These are phyloP conservation scores for Atopsyche davidsoni DNA, from an alignment of 1,140 invertebrate genomes.

Conservation along the genomic window DNA sequence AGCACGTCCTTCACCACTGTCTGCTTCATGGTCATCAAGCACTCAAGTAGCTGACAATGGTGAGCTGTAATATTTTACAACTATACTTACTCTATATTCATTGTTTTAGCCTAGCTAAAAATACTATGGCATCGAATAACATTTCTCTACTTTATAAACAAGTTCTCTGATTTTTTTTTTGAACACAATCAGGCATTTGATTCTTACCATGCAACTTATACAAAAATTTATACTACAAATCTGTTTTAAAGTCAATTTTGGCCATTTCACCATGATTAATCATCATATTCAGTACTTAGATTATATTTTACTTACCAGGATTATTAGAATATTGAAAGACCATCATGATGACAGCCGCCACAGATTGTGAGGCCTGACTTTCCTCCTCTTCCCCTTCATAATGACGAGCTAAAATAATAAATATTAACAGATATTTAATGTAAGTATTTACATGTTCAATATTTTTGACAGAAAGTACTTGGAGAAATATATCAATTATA, in stretches of 20 bases:
- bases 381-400: slow-evolving; percentile 63
- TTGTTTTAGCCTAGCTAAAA: too few species aligned
- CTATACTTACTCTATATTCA: too few species aligned
- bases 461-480: too few species aligned
- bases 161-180: slow-evolving; percentile 4
- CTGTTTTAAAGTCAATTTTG: slow-evolving; percentile 11
- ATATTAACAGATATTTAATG: too few species aligned
- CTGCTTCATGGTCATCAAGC: slow-evolving; percentile 86
- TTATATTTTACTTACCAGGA: slow-evolving; percentile 55
- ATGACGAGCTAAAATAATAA: slow-evolving; percentile 54
- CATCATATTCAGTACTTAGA: too few species aligned
- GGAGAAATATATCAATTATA: too few species aligned
- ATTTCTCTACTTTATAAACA: background rate
- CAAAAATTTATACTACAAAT: too few species aligned
- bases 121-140: too few species aligned
- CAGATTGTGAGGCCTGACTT: slow-evolving; percentile 85
- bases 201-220: too few species aligned
- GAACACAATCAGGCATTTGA: slow-evolving; percentile 6
- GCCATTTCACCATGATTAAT: background rate
- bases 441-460: too few species aligned
- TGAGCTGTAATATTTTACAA: slow-evolving; percentile 56
- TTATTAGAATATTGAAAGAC: slow-evolving; percentile 94
- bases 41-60: slow-evolving; percentile 92
- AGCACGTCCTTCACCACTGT: slow-evolving; percentile 89
- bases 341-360: slow-evolving; percentile 94